Conservation (phyloP, 2,797 vertebrate genomes). For the Ficedula albicollis region DNA sequence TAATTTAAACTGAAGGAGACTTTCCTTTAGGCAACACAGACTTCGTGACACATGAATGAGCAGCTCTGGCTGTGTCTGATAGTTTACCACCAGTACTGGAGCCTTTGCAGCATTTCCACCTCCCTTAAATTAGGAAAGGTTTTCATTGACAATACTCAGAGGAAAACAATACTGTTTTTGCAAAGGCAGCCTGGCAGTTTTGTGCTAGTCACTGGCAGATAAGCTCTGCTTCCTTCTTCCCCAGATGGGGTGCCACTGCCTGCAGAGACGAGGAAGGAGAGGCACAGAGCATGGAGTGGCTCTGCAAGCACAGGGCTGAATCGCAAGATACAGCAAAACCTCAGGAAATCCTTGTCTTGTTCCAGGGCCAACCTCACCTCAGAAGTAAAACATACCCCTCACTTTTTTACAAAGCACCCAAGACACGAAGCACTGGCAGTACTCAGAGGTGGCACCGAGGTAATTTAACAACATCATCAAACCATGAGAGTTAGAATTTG, state of each 20-base stretch:
- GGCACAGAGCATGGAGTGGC: accelerated
- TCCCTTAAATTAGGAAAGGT: not conserved
- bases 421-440: conserved; percentile 10
- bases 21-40: conserved; percentile 5
- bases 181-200: not conserved
- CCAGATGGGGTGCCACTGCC: not conserved
- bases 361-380: not conserved
- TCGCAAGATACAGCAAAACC: not conserved
- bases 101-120: not conserved
- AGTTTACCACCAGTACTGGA: not conserved
- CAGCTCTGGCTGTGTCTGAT: not conserved
- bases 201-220: not conserved
- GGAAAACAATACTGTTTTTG: not conserved
- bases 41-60: not conserved
- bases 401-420: not conserved
- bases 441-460: conserved; percentile 36
- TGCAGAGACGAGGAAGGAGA: not conserved
- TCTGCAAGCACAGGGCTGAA: not conserved
- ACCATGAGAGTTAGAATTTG: conserved; percentile 37
- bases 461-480: conserved; percentile 59
- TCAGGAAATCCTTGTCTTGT: conserved; percentile 40
- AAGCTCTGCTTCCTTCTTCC: not conserved
- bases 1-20: conserved; percentile 1
- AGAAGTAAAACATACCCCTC: not conserved
- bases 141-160: not conserved